Evolutionary conservation across 2,797 vertebrate genomes (phyloP).

Genomic region (Salmo trutta): DNA sequence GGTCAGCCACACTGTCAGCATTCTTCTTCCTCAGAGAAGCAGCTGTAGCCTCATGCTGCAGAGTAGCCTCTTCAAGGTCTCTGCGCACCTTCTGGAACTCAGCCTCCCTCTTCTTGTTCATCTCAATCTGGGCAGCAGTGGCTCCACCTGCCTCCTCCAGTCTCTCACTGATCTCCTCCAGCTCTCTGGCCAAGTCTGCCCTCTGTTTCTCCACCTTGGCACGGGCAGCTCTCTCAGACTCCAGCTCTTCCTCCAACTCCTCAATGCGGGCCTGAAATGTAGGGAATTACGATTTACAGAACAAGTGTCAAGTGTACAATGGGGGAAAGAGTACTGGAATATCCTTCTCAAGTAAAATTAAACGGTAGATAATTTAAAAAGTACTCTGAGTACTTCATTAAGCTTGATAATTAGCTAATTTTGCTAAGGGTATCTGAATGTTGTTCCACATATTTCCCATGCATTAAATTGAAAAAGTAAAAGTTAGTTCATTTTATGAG

Average conservation of each 20-base stretch:
- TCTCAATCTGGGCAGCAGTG: constrained; percentile 79
- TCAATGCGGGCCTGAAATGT: constrained; percentile 81
- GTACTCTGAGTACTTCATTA: too few relatives aligned
- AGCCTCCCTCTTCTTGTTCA: constrained; percentile 88
- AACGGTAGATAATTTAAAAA: too few relatives aligned
- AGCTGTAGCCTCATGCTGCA: constrained; percentile 85
- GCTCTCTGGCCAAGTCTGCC: constrained; percentile 80
- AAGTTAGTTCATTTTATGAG: too few relatives aligned
- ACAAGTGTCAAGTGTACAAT: not conserved
- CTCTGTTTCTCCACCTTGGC: constrained; percentile 86
- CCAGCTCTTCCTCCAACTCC: constrained; percentile 88
- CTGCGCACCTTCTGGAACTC: constrained; percentile 87
- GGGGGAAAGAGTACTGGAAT: too few relatives aligned
- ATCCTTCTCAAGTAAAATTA: too few relatives aligned
- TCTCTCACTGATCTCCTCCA: constrained; percentile 87
- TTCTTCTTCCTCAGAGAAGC: constrained; percentile 85
- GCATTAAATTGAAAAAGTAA: too few relatives aligned
- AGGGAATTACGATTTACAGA: not conserved
- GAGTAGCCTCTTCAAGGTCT: constrained; percentile 86
- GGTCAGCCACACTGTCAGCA: constrained; percentile 82
- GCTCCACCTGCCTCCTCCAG: constrained; percentile 87
- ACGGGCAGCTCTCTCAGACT: constrained; percentile 77
- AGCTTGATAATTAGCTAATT: too few relatives aligned
- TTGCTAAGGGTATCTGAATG: too few relatives aligned
- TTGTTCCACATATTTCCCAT: too few relatives aligned